Percentiles rank a stretch among this genome's conserved stretches.
Conservation (phyloP, 2,888 invertebrate genomes). For the Agriopis leucophaearia region DNA sequence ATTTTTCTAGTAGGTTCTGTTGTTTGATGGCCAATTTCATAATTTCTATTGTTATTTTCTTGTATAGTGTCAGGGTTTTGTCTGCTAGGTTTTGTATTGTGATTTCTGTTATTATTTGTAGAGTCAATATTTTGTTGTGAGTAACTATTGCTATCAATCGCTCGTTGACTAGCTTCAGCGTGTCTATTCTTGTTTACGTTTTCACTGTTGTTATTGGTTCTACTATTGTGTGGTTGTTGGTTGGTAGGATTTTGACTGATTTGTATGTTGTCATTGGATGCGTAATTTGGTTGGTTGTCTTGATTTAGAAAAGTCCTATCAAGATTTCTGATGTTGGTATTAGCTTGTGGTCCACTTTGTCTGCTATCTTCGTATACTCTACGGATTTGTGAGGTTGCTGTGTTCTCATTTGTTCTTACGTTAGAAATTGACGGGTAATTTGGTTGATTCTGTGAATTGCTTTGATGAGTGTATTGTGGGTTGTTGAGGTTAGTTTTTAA, state of each 20-base stretch:
- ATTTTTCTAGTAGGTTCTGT: slow-evolving; percentile 13
- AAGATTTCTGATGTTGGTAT: slow-evolving; percentile 1
- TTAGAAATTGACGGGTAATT: slow-evolving; percentile 4
- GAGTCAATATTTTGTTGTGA: slow-evolving; percentile 11
- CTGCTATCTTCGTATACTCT: slow-evolving; percentile 3
- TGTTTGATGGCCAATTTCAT: slow-evolving; percentile 2
- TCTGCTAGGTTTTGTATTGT: slow-evolving; percentile 4
- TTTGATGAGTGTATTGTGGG: background rate
- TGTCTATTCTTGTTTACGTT: slow-evolving; percentile 9
- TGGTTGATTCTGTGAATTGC: slow-evolving; percentile 7
- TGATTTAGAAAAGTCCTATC: background rate
- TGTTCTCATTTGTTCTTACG: slow-evolving; percentile 2
- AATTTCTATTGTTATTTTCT: slow-evolving; percentile 8
- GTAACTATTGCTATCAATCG: slow-evolving; percentile 6
- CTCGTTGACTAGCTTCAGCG: slow-evolving; percentile 8
- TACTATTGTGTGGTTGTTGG: background rate
- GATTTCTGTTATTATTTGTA: slow-evolving; percentile 16
- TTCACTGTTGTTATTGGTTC: background rate
- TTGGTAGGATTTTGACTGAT: background rate
- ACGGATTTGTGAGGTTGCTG: slow-evolving; percentile 1
- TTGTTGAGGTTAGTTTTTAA: slow-evolving; percentile 20
- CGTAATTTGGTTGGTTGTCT: background rate
- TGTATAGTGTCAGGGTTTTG: slow-evolving; percentile 11
- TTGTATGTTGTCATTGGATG: background rate
- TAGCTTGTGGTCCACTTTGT: background rate